Conservation (phyloP, 2,113 vertebrate species). For the Python bivittatus region DNA sequence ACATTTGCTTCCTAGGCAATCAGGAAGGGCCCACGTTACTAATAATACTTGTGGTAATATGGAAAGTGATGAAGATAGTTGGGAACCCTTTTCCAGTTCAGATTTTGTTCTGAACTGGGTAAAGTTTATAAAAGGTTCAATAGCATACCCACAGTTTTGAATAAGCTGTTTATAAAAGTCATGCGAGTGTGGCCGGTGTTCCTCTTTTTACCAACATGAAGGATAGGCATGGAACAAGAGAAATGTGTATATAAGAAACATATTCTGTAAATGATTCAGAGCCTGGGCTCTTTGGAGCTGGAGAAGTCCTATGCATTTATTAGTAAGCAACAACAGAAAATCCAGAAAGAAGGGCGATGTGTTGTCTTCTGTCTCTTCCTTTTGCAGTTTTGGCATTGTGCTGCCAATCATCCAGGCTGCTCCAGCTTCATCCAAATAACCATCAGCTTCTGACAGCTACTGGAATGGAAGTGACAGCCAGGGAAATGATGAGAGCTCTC, state of each 20-base stretch:
- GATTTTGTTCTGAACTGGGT: not conserved
- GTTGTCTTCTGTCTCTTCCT: not conserved
- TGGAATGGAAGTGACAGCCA: not conserved
- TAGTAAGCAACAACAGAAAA: not conserved
- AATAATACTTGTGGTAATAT: not conserved
- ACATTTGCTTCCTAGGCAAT: no score
- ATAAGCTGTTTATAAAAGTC: not conserved
- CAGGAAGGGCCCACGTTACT: no score
- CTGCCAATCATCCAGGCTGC: not conserved
- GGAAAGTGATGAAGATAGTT: not conserved
- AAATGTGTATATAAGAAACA: not conserved
- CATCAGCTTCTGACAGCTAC: not conserved
- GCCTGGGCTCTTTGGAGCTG: not conserved
- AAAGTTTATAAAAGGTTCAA: not conserved
- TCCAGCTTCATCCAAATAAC: not conserved
- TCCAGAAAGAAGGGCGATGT: not conserved
- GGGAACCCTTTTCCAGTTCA: not conserved
- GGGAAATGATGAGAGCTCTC: not conserved
- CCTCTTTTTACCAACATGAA: not conserved
- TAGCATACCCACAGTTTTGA: not conserved
- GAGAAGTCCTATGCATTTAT: not conserved
- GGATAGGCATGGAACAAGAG: not conserved
- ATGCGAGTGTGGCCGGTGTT: not conserved
- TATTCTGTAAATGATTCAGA: not conserved
- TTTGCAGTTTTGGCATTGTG: not conserved